phyloP scores from a whole-genome alignment of 2,113 vertebrate species.

The Vulpes vulpes region DNA sequence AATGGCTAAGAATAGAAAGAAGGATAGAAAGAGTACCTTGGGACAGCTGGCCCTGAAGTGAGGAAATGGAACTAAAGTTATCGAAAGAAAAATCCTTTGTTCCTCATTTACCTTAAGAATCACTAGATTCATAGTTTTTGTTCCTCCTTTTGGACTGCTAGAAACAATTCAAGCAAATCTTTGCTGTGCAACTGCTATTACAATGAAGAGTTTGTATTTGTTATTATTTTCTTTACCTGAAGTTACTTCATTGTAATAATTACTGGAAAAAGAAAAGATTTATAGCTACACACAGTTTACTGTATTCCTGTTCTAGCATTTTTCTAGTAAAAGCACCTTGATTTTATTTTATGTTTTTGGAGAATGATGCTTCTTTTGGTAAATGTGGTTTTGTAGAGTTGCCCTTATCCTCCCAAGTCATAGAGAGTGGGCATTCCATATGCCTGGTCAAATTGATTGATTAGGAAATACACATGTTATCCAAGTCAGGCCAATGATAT shows the following conservation, averaged over 20 bases:
- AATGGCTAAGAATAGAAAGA: neutral
- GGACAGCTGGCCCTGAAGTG: neutral
- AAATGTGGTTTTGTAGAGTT: neutral
- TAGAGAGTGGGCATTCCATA: neutral
- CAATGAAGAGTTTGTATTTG: neutral
- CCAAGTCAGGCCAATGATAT: neutral
- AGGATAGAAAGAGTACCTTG: constrained; percentile 10
- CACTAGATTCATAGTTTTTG: neutral
- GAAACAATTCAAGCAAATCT: constrained; percentile 37
- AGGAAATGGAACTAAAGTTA: constrained; percentile 29
- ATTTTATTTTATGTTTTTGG: neutral
- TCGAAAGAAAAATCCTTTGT: constrained; percentile 31
- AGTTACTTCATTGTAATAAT: constrained; percentile 47
- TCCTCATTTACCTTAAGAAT: constrained; percentile 27
- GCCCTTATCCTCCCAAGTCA: neutral
- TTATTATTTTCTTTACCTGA: neutral
- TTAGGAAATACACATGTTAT: neutral
- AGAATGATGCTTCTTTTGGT: neutral
- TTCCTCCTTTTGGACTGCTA: neutral
- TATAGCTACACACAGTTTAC: neutral
- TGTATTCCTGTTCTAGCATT: neutral
- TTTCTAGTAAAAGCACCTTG: neutral
- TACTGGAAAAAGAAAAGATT: constrained; percentile 47
- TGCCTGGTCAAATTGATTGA: neutral
- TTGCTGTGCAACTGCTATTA: neutral